phyloP scores from a whole-genome alignment of 23 tunicate species.

The Trididemnum clinides region DNA sequence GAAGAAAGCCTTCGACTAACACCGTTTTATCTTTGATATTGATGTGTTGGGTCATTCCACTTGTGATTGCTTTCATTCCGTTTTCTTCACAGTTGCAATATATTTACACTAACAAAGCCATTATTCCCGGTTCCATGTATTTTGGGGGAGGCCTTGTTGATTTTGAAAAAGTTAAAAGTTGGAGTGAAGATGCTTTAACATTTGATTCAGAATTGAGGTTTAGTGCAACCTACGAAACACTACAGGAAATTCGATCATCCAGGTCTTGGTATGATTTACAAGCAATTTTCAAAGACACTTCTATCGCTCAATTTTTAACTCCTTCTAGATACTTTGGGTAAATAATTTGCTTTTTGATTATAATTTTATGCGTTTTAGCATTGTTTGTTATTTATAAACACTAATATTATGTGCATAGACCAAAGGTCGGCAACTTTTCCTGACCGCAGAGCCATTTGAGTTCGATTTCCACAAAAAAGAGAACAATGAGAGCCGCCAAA shows the following conservation, averaged over 20 bases:
- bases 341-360: neutral
- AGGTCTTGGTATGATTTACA: neutral
- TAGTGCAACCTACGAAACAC: neutral
- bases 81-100: neutral
- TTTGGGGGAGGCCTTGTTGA: conserved; percentile 3
- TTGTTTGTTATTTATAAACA: too few relatives aligned
- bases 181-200: neutral
- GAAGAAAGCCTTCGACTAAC: neutral
- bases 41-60: conserved; percentile 28
- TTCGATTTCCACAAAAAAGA: too few relatives aligned
- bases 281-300: neutral
- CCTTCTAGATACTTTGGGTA: neutral
- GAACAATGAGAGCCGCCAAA: too few relatives aligned
- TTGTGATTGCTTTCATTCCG: conserved; percentile 27
- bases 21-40: neutral
- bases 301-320: neutral
- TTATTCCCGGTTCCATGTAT: conserved; percentile 14
- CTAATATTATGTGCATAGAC: too few relatives aligned
- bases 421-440: too few relatives aligned
- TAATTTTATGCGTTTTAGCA: too few relatives aligned
- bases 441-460: too few relatives aligned
- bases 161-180: neutral
- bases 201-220: neutral
- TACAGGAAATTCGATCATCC: neutral
- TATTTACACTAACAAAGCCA: conserved; percentile 6